These are phyloP conservation scores for Pardosa pseudoannulata DNA, from an alignment of 2,888 invertebrate genomes.

Conservation along the genomic window DNA sequence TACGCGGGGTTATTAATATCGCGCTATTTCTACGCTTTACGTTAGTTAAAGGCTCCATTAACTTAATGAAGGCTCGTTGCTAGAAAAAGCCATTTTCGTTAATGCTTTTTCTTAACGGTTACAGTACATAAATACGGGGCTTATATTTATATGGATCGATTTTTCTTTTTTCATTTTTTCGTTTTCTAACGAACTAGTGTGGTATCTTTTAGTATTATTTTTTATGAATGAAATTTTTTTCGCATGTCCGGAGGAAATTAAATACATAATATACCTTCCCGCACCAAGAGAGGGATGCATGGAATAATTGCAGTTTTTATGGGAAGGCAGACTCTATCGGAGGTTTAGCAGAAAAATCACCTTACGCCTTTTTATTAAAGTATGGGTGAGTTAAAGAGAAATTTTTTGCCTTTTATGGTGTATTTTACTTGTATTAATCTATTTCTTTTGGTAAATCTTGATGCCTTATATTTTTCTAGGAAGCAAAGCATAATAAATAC, in stretches of 20 bases:
- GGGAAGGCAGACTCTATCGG: not conserved
- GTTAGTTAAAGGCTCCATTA: constrained; percentile 11
- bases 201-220: not conserved
- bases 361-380: no score
- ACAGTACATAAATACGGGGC: not conserved
- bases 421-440: no score
- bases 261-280: not conserved
- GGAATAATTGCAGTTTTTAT: not conserved
- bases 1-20: not conserved
- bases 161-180: not conserved
- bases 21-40: not conserved
- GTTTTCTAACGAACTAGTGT: not conserved
- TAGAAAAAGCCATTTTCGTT: constrained; percentile 16
- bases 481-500: no score
- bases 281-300: not conserved
- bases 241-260: not conserved
- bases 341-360: no score
- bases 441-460: no score
- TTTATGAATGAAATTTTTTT: not conserved
- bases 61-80: not conserved
- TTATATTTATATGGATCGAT: not conserved
- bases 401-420: no score
- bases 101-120: not conserved
- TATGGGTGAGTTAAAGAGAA: no score
- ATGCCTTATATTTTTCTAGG: no score